phyloP scores from a whole-genome alignment of 2,113 vertebrate genomes.

The Epinephelus cyanopodus region DNA sequence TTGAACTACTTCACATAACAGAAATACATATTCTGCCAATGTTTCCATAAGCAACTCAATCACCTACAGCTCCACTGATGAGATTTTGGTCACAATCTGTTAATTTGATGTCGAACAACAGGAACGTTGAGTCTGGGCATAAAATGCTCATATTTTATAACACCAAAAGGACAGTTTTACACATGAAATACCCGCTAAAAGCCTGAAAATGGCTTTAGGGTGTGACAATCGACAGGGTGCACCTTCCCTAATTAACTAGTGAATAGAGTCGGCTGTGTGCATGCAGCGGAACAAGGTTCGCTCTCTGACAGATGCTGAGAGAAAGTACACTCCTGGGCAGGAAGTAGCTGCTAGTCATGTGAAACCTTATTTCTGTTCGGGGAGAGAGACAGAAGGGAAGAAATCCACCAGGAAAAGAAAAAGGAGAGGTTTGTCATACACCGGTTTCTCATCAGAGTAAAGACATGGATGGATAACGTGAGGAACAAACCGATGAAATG shows the following conservation, averaged over 20 bases:
- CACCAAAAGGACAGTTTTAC: neutral
- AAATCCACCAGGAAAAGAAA: constrained; percentile 40
- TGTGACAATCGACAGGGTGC: constrained; percentile 15
- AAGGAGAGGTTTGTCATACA: constrained; percentile 5
- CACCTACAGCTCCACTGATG: too few species aligned
- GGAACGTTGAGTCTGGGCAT: constrained; percentile 1
- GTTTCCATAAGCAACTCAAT: neutral
- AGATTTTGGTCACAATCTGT: neutral
- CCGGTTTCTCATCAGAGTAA: constrained; percentile 1
- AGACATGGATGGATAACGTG: constrained; percentile 21
- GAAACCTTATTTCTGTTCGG: constrained; percentile 51
- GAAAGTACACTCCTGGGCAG: constrained; percentile 45
- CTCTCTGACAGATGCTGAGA: constrained; percentile 66
- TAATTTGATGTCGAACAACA: neutral
- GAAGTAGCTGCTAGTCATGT: constrained; percentile 57
- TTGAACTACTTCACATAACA: neutral
- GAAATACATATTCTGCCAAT: neutral
- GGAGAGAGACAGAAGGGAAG: constrained; percentile 17
- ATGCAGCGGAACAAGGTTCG: constrained; percentile 36
- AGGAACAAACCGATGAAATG: neutral
- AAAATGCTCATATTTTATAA: neutral
- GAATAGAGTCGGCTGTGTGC: constrained; percentile 36
- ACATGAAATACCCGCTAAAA: constrained; percentile 15
- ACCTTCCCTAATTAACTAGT: constrained; percentile 56
- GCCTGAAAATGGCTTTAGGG: constrained; percentile 1